phyloP scores from a whole-genome alignment of 2,113 vertebrate genomes.

The Triplophysa dalaica region DNA sequence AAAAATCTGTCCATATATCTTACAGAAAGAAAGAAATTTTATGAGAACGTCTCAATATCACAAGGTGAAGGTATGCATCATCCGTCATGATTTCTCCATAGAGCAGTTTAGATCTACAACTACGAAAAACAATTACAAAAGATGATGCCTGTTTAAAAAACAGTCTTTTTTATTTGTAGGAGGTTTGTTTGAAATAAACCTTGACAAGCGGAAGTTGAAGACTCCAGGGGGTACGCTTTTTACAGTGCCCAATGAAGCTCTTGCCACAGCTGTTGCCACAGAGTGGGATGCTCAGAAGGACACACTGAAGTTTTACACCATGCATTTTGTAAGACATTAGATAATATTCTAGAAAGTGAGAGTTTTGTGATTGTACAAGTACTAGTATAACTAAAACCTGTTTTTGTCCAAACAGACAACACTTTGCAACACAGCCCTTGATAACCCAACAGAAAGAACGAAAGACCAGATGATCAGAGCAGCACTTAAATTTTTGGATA shows the following conservation, averaged over 20 bases:
- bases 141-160: not conserved
- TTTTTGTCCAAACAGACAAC: constrained; percentile 79
- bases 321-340: constrained; percentile 85
- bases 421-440: constrained; percentile 91
- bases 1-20: constrained; percentile 22
- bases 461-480: constrained; percentile 85
- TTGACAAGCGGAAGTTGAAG: constrained; percentile 91
- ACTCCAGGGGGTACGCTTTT: constrained; percentile 93
- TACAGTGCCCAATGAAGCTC: constrained; percentile 85
- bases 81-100: not conserved
- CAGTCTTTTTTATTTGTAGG: constrained; percentile 64
- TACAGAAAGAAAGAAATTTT: constrained; percentile 89
- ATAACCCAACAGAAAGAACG: constrained; percentile 87
- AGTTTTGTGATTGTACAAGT: not conserved
- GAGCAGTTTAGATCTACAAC: not conserved
- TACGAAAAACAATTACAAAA: not conserved
- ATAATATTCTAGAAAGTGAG: not conserved
- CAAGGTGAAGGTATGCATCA: constrained; percentile 87
- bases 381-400: not conserved
- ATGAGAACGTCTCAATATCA: constrained; percentile 89
- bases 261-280: constrained; percentile 91
- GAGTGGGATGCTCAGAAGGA: constrained; percentile 95
- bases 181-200: constrained; percentile 90
- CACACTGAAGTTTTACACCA: constrained; percentile 90
- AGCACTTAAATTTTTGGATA: constrained; percentile 91